Evolutionary conservation across 2,888 invertebrate species (phyloP).

Genomic region (Nycteola revayana): DNA sequence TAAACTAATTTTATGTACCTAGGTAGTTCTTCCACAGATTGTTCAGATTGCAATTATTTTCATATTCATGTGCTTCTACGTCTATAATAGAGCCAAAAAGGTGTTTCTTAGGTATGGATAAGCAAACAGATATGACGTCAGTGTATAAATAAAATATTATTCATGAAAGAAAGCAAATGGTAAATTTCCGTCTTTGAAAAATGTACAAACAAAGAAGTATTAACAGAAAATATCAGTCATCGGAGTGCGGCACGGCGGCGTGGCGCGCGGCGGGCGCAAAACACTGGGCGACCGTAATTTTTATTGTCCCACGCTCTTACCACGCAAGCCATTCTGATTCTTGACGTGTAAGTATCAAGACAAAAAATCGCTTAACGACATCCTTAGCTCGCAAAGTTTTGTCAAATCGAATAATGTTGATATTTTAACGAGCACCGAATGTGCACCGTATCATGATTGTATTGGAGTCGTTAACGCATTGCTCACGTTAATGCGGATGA

Average conservation of each 20-base stretch:
- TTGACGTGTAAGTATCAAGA: constrained; percentile 51
- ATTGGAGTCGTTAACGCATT: constrained; percentile 65
- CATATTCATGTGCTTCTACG: too few relatives aligned
- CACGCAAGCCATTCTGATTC: constrained; percentile 58
- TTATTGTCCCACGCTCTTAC: constrained; percentile 62
- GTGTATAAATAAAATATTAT: too few relatives aligned
- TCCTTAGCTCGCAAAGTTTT: constrained; percentile 50
- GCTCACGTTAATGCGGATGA: constrained; percentile 55
- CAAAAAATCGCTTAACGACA: constrained; percentile 52
- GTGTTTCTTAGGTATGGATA: too few relatives aligned
- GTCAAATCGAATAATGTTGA: constrained; percentile 70
- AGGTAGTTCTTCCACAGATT: too few relatives aligned
- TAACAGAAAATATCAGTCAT: constrained; percentile 66
- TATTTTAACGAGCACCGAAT: constrained; percentile 63
- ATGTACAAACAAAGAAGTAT: constrained; percentile 63
- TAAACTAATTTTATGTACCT: constrained; percentile 18
- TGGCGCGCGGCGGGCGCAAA: constrained; percentile 59
- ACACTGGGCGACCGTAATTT: constrained; percentile 68
- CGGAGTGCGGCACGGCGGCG: constrained; percentile 56
- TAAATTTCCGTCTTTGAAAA: too few relatives aligned
- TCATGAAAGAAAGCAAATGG: too few relatives aligned
- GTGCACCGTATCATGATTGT: constrained; percentile 63
- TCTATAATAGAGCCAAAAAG: too few relatives aligned
- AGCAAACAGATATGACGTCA: too few relatives aligned
- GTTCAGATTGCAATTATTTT: too few relatives aligned